These are phyloP conservation scores for Cephalopterus ornatus DNA, from an alignment of 2,113 vertebrate species.

Conservation along the genomic window DNA sequence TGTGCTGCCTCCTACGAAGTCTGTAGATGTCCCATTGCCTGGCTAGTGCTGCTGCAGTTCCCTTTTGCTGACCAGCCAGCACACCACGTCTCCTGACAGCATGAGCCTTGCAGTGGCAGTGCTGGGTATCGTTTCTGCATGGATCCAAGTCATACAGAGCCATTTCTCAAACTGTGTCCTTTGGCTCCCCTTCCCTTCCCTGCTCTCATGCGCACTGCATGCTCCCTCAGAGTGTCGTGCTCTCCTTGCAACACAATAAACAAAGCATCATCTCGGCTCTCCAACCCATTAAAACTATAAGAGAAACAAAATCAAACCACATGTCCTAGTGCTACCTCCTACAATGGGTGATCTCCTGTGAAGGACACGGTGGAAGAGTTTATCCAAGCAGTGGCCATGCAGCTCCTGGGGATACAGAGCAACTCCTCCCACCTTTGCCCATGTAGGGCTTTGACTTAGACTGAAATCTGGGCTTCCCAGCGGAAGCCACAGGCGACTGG, in stretches of 20 bases:
- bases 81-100: neutral
- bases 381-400: neutral
- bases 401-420: neutral
- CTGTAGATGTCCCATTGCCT: neutral
- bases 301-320: neutral
- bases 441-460: neutral
- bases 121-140: neutral
- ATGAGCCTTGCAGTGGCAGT: neutral
- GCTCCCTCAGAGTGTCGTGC: neutral
- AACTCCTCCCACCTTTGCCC: neutral
- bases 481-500: neutral
- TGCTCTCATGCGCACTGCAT: neutral
- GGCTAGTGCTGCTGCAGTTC: neutral
- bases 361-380: neutral
- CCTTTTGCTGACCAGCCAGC: neutral
- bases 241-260: neutral
- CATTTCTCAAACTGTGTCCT: neutral
- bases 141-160: neutral
- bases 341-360: neutral
- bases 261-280: neutral
- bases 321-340: neutral
- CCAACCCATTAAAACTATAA: neutral
- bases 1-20: neutral
- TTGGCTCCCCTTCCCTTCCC: neutral
- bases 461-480: neutral